Evolutionary conservation across 2,888 invertebrate species (phyloP).

Genomic region (Hyalella azteca): DNA sequence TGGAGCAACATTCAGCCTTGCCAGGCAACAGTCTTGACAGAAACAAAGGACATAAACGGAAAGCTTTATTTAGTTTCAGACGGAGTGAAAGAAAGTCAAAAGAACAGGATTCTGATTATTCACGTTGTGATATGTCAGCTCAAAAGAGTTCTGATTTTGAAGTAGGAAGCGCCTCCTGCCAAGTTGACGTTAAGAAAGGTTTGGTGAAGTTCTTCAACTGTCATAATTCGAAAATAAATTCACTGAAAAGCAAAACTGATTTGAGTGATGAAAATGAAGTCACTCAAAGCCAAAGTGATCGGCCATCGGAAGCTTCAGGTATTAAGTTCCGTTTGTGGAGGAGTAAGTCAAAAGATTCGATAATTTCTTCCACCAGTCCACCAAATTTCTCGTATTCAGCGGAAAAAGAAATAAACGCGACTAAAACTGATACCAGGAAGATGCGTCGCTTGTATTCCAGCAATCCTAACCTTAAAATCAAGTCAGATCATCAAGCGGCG

Average conservation of each 20-base stretch:
- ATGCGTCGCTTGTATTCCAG: not conserved
- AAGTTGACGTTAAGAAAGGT: not conserved
- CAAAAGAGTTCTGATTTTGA: not conserved
- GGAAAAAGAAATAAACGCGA: too few species aligned
- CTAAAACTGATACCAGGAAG: not conserved
- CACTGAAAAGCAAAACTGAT: not conserved
- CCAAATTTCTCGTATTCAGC: too few species aligned
- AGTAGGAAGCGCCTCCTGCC: not conserved
- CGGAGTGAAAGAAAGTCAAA: too few species aligned
- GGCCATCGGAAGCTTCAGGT: not conserved
- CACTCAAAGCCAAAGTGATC: not conserved
- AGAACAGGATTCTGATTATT: too few species aligned
- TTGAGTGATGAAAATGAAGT: not conserved
- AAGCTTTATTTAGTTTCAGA: too few species aligned
- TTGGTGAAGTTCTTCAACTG: not conserved
- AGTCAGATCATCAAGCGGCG: not conserved
- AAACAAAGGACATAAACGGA: not conserved
- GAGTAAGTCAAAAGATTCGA: conserved; percentile 4
- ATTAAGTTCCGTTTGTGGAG: not conserved
- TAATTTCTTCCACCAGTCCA: not conserved
- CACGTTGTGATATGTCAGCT: too few species aligned
- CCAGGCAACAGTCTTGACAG: not conserved
- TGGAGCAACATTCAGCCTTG: not conserved
- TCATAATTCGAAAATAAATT: not conserved
- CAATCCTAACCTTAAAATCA: not conserved